A percentile compares a stretch with the other conserved stretches of the same genome.
These are phyloP conservation scores for Eurystomus glaucurus DNA, from an alignment of 2,797 vertebrate genomes.

Conservation along the genomic window DNA sequence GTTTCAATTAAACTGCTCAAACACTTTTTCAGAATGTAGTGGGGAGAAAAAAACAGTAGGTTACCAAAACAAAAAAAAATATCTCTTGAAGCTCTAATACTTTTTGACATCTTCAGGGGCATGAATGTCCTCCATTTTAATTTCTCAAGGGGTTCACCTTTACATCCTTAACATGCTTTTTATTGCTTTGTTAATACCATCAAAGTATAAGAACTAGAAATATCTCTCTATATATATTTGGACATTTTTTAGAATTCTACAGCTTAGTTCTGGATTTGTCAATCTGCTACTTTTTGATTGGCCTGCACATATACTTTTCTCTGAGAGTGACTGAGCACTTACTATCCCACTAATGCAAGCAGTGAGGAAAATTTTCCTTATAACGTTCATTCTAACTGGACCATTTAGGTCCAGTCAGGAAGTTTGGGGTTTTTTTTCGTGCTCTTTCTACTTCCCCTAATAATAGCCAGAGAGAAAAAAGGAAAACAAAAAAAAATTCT, in stretches of 20 bases:
- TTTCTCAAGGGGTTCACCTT: not conserved
- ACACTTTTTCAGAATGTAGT: not conserved
- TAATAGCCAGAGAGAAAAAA: not conserved
- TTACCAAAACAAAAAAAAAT: rapidly evolving
- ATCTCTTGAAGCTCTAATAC: rapidly evolving
- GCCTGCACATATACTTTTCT: not conserved
- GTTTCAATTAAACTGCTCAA: not conserved
- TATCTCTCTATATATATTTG: rapidly evolving
- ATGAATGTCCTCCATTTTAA: not conserved
- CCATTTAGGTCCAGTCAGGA: not conserved
- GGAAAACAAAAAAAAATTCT: not conserved
- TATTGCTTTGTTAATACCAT: not conserved
- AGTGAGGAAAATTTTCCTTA: not conserved
- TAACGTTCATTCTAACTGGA: not conserved
- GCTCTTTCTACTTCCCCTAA: not conserved
- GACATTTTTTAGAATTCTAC: not conserved
- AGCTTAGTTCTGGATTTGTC: not conserved
- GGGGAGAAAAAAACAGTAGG: rapidly evolving
- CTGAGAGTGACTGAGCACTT: not conserved
- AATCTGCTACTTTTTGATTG: not conserved
- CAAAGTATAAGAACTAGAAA: not conserved
- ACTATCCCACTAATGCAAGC: not conserved
- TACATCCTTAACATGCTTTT: not conserved
- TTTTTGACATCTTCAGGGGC: not conserved
- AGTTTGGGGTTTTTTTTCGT: rapidly evolving